These are phyloP conservation scores for Adelphocoris suturalis DNA, from an alignment of 2,888 invertebrate genomes.

Conservation along the genomic window DNA sequence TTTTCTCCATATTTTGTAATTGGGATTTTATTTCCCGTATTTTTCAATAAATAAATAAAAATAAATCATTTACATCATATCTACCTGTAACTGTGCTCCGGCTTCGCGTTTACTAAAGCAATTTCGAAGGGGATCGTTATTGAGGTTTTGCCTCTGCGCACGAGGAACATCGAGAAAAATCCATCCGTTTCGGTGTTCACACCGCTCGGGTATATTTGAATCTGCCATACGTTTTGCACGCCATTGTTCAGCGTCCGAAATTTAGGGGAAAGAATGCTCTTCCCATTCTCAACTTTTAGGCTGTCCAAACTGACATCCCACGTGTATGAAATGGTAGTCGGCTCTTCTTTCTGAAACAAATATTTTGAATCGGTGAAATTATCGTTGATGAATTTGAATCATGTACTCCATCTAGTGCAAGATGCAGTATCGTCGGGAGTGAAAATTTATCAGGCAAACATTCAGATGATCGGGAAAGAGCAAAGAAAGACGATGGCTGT, in stretches of 20 bases:
- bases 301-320: neutral
- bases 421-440: too few relatives aligned
- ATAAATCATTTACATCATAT: too few relatives aligned
- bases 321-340: neutral
- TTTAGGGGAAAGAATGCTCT: neutral
- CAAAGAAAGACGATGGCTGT: too few relatives aligned
- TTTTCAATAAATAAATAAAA: too few relatives aligned
- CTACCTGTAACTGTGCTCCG: neutral
- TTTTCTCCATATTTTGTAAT: too few relatives aligned
- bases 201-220: neutral
- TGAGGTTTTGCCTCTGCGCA: neutral
- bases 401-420: too few relatives aligned
- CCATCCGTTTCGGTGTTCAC: neutral
- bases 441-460: too few relatives aligned
- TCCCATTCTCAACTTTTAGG: neutral
- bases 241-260: neutral
- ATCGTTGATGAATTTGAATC: too few relatives aligned
- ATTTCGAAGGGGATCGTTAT: neutral
- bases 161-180: neutral
- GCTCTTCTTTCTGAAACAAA: conserved; percentile 3
- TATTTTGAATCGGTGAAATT: too few relatives aligned
- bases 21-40: too few relatives aligned
- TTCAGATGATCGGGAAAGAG: too few relatives aligned
- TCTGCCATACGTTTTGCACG: neutral
- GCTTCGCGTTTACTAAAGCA: neutral